These are phyloP conservation scores for Zoroaster sp. DNA, from an alignment of 53 echinoderm and acorn worm species.

Conservation along the genomic window DNA sequence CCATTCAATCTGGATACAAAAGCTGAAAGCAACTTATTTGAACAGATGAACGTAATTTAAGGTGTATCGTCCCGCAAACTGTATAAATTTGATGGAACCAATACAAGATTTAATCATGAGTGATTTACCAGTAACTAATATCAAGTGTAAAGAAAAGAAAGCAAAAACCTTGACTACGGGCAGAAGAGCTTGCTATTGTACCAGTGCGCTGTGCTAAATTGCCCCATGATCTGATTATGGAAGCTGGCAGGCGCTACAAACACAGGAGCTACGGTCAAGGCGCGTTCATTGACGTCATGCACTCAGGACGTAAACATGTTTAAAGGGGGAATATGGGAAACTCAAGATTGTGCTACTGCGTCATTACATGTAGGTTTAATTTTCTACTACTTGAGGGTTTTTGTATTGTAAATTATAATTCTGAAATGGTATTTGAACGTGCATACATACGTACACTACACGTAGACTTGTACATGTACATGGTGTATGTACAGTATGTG, in stretches of 20 bases:
- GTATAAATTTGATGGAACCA: neutral
- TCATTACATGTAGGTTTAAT: neutral
- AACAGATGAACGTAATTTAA: neutral
- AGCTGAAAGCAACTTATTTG: neutral
- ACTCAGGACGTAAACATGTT: neutral
- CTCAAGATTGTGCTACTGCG: too few species aligned
- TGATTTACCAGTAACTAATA: neutral
- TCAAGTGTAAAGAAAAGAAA: neutral
- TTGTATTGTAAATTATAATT: neutral
- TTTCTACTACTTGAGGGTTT: neutral
- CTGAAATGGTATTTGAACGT: neutral
- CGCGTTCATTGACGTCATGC: constrained; percentile 35
- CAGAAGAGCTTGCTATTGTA: neutral
- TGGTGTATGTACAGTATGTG: too few species aligned
- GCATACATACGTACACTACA: neutral
- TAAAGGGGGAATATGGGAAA: neutral
- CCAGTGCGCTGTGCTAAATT: neutral
- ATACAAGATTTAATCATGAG: neutral
- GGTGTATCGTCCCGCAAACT: neutral
- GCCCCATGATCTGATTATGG: constrained; percentile 25
- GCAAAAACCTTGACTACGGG: neutral
- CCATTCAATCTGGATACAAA: too few species aligned
- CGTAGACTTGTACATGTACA: neutral
- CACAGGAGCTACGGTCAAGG: neutral
- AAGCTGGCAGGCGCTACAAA: neutral